Evolutionary conservation across 2,888 invertebrate species (phyloP).

Genomic region (Nemapogon koenigi): DNA sequence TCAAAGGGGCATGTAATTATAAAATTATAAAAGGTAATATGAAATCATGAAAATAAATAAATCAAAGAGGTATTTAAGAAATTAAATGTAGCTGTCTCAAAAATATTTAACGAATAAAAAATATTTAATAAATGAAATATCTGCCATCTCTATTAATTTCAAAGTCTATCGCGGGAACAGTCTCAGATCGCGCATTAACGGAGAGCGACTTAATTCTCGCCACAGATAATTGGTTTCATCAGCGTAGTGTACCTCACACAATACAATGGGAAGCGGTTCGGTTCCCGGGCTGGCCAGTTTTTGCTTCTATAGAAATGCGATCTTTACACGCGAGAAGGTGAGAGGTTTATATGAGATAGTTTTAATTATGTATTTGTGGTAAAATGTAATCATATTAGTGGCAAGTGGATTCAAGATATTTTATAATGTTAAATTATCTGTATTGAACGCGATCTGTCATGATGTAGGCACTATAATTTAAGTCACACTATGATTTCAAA

Average conservation of each 20-base stretch:
- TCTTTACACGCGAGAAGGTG: conserved; percentile 15
- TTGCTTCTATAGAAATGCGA: conserved; percentile 27
- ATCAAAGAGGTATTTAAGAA: neutral
- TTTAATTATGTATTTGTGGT: too few relatives aligned
- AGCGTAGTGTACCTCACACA: conserved; percentile 23
- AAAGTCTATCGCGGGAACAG: conserved; percentile 20
- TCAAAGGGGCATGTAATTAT: neutral
- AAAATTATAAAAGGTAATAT: neutral
- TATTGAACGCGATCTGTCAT: too few relatives aligned
- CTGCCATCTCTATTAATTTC: conserved; percentile 14
- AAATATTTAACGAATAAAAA: neutral
- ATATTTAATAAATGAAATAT: conserved; percentile 1
- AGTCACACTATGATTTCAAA: too few relatives aligned
- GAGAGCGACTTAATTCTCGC: conserved; percentile 39
- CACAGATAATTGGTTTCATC: conserved; percentile 47
- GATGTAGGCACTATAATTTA: too few relatives aligned
- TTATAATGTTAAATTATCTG: too few relatives aligned
- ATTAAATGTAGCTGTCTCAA: neutral
- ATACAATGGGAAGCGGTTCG: conserved; percentile 10
- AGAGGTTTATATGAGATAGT: too few relatives aligned
- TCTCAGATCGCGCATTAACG: conserved; percentile 22
- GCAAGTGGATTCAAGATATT: too few relatives aligned
- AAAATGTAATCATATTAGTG: too few relatives aligned
- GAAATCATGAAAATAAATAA: neutral
- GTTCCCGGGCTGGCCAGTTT: conserved; percentile 24